phyloP scores from a whole-genome alignment of 2,888 invertebrate species.

The Orthosia cruda region DNA sequence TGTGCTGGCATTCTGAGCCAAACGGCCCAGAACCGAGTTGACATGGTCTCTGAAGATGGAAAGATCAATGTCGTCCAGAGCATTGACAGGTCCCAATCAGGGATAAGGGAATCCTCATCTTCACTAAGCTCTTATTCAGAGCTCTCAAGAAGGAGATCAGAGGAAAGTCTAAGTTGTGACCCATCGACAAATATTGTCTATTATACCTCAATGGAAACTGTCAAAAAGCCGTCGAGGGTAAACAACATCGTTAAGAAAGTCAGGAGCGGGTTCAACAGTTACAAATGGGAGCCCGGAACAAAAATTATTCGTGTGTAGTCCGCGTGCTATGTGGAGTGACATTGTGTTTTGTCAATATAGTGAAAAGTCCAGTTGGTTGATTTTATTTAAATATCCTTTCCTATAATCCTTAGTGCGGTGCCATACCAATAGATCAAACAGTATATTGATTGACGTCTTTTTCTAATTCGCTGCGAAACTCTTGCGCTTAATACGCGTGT shows the following conservation, averaged over 20 bases:
- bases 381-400: constrained; percentile 39
- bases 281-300: constrained; percentile 86
- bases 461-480: no score
- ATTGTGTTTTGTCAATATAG: constrained; percentile 62
- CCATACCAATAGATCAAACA: no score
- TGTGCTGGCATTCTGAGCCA: constrained; percentile 77
- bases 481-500: no score
- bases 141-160: constrained; percentile 70
- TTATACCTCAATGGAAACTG: constrained; percentile 78
- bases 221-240: constrained; percentile 75
- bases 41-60: constrained; percentile 70
- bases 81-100: constrained; percentile 47
- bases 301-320: constrained; percentile 83
- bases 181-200: constrained; percentile 82
- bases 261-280: constrained; percentile 70
- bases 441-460: no score
- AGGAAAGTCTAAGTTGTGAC: constrained; percentile 76
- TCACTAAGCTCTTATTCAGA: constrained; percentile 57
- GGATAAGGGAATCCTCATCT: constrained; percentile 43
- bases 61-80: constrained; percentile 72
- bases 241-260: constrained; percentile 73
- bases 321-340: constrained; percentile 67
- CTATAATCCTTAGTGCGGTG: no score
- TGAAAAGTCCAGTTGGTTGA: constrained; percentile 49
- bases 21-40: constrained; percentile 48